Percentiles rank a stretch among this genome's conserved stretches.
phyloP scores from a whole-genome alignment of 2,113 vertebrate genomes.

The Egretta garzetta region DNA sequence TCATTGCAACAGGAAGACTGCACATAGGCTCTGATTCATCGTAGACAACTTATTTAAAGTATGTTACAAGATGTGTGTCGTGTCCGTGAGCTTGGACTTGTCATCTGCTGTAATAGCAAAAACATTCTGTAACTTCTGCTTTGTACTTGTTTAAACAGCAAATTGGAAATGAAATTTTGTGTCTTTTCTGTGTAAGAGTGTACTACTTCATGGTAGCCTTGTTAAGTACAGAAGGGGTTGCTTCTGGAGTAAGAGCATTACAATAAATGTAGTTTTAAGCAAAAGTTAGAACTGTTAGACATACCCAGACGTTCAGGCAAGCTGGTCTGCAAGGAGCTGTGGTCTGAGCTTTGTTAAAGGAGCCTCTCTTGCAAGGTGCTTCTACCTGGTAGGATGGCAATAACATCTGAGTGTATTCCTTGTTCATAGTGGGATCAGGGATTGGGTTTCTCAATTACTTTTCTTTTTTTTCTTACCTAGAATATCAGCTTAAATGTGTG shows the following conservation, averaged over 20 bases:
- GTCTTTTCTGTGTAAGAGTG: not conserved
- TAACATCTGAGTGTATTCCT: not conserved
- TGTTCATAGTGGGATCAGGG: not conserved
- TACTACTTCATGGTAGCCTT: not conserved
- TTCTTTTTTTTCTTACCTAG: not conserved
- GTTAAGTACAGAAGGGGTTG: not conserved
- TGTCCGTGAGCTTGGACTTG: not conserved
- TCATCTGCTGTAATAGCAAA: not conserved
- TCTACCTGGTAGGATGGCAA: not conserved
- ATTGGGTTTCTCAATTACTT: not conserved
- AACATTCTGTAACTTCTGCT: not conserved
- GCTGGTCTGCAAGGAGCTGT: not conserved
- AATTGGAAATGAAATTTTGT: not conserved
- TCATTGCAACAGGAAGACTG: not conserved
- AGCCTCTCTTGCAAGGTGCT: not conserved
- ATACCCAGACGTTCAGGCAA: not conserved
- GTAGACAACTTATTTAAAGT: not conserved
- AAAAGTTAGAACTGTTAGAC: not conserved
- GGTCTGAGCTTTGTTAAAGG: not conserved
- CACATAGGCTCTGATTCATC: not conserved
- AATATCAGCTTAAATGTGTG: not conserved
- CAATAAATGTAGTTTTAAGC: not conserved
- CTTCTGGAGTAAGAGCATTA: not conserved
- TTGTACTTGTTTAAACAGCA: not conserved
- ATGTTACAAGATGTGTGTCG: not conserved